Base-by-base conservation (phyloP, 2,888 invertebrate genomes). In the Drosophila meridionalis region DNA sequence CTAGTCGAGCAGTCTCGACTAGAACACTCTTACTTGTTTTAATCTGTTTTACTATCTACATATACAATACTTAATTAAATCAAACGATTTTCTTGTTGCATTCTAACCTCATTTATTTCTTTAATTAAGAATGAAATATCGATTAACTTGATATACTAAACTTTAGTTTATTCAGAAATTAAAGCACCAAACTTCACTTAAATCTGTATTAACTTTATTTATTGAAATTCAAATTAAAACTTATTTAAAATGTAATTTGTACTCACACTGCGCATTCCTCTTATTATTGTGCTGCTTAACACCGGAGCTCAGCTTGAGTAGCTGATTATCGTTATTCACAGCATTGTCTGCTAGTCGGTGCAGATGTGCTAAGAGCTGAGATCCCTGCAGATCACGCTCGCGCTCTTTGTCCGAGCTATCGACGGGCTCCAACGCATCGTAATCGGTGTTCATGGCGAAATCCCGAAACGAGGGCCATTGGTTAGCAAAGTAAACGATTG, bases 181-280 rank as follows among this genome's bases (percentile, higher is more conserved):
- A n/a, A n/a, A 30, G 4, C 32, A 32, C 9, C 4, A 5, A n/a
- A n/a, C 32, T 53, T 26, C 2, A 1, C 11, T 20, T 9, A 11
- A 2, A n/a, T n/a, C 9, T 12, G 12, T 36, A 53, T 7, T 53
- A 28, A 14, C 14, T 7, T 38, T 50, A 2, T 26, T 20, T 43
- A 43, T 26, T 20, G 1, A 3, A 47, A 47, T 30, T 14, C 45
- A 30, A 48, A 48, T 2, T 2, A 7, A n/a, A 30, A 32, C 2
- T 4, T 7, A 38, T 38, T 32, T 4, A 14, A 38, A 53, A 38
- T 55, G 4, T 7, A 14, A 2, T 30, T n/a, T 56, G 5, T 43
- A 92, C 92, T 92, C 69, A 93, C 93, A 93, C 73, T 92, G 91
- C 40, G 90, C 89, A 80, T 92, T 92, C 82, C 92, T 93, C 68